Conservation (phyloP, 2,888 invertebrate genomes). For the Drosophila parthenogenetica region DNA sequence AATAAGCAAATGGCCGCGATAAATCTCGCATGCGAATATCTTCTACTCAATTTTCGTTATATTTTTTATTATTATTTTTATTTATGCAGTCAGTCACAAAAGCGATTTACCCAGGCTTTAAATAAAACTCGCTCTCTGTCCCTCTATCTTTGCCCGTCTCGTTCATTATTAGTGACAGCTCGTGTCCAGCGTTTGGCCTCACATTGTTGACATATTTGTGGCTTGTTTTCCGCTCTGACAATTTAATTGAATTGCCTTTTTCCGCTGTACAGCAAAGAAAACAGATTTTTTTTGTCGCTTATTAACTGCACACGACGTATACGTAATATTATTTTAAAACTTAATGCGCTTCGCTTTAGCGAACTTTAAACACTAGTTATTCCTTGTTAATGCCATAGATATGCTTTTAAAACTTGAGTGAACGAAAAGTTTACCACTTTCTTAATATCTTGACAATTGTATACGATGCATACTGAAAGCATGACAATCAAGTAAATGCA, state of each 20-base stretch:
- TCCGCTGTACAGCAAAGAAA: constrained; percentile 1
- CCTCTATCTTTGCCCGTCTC: too few relatives aligned
- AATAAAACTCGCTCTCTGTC: constrained; percentile 30
- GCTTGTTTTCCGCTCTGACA: constrained; percentile 49
- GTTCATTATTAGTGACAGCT: constrained; percentile 52
- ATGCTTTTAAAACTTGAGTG: neutral
- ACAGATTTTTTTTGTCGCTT: constrained; percentile 1
- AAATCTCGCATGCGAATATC: constrained; percentile 58
- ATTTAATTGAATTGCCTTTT: constrained; percentile 64
- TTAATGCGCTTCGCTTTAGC: neutral
- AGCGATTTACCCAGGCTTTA: constrained; percentile 30
- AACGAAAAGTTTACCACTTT: constrained; percentile 17
- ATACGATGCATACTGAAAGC: constrained; percentile 2
- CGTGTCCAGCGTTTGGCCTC: constrained; percentile 42
- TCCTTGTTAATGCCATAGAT: constrained; percentile 1
- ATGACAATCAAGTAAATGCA: constrained; percentile 29
- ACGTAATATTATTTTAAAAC: constrained; percentile 11
- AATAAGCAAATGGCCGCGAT: constrained; percentile 70
- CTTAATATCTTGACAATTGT: constrained; percentile 48
- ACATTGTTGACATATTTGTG: constrained; percentile 47
- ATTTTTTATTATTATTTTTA: neutral
- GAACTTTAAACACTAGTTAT: constrained; percentile 5
- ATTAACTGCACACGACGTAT: constrained; percentile 19
- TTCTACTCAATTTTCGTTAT: constrained; percentile 17
- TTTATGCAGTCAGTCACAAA: constrained; percentile 11